A percentile compares a stretch with the other conserved stretches of the same genome.
phyloP scores from a whole-genome alignment of 2,888 invertebrate species.

The Hydrotaea diabolus region DNA sequence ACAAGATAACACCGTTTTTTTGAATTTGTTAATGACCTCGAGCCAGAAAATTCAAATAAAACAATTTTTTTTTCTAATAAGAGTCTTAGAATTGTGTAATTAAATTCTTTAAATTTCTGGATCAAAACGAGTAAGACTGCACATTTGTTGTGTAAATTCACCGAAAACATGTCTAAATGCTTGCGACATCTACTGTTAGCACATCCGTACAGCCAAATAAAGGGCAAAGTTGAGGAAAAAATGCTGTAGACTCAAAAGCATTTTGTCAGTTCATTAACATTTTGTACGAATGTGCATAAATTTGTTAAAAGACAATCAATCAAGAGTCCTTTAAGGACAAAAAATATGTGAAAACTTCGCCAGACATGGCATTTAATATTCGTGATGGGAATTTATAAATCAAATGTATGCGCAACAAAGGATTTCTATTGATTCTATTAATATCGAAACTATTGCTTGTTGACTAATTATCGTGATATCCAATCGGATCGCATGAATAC shows the following conservation, averaged over 20 bases:
- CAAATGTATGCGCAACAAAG: background rate
- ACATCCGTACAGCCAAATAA: background rate
- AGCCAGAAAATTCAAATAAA: too few species aligned
- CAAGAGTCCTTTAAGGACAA: conserved; percentile 17
- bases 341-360: background rate
- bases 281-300: background rate
- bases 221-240: background rate
- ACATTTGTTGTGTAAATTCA: too few species aligned
- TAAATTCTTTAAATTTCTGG: too few species aligned
- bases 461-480: conserved; percentile 13
- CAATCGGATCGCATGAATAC: background rate
- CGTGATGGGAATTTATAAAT: conserved; percentile 23
- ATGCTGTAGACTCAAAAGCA: background rate
- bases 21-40: too few species aligned
- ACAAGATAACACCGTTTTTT: too few species aligned
- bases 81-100: too few species aligned
- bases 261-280: conserved; percentile 25
- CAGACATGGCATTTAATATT: background rate
- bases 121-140: too few species aligned
- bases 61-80: too few species aligned
- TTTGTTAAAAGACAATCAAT: conserved; percentile 10
- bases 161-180: too few species aligned
- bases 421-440: conserved; percentile 17
- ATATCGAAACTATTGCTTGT: background rate
- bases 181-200: too few species aligned